These are phyloP conservation scores for Julus scanicus DNA, from an alignment of 2,888 invertebrate species.

Conservation along the genomic window DNA sequence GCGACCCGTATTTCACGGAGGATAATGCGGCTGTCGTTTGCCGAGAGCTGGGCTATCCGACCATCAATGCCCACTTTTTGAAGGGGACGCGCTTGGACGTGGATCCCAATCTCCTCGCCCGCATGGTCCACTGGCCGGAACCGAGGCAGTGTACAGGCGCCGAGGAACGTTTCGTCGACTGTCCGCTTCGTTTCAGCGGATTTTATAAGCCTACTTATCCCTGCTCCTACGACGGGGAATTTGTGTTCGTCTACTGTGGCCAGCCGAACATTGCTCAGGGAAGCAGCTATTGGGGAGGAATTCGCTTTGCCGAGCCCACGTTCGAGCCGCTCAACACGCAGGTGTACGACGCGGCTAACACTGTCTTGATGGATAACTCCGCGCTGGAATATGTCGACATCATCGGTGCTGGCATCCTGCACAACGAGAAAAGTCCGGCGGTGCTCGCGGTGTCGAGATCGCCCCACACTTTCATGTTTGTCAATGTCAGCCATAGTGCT, in stretches of 20 bases:
- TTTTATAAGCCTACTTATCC: conserved; percentile 86
- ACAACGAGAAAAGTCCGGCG: conserved; percentile 94
- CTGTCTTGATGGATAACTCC: conserved; percentile 73
- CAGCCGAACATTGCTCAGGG: conserved; percentile 74
- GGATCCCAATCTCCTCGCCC: conserved; percentile 85
- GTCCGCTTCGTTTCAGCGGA: conserved; percentile 81
- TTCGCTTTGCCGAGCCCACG: conserved; percentile 88
- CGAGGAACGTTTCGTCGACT: conserved; percentile 67
- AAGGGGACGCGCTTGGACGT: conserved; percentile 83
- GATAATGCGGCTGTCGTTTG: conserved; percentile 97
- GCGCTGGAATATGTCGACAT: conserved; percentile 80
- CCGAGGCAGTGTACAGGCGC: conserved; percentile 76
- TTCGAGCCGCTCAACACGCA: conserved; percentile 76
- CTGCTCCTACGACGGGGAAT: conserved; percentile 89
- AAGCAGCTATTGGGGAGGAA: conserved; percentile 93
- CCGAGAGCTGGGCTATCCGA: conserved; percentile 88
- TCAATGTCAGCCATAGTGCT: conserved; percentile 85
- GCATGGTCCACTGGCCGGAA: conserved; percentile 95
- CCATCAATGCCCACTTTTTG: conserved; percentile 87
- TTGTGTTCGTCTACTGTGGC: conserved; percentile 94
- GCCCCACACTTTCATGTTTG: conserved; percentile 78
- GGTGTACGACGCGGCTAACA: conserved; percentile 41
- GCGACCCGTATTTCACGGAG: conserved; percentile 94
- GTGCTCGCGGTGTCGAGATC: conserved; percentile 89
- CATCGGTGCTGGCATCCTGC: conserved; percentile 92